Conservation (phyloP, 2,888 invertebrate genomes). For the Gastrophysa polygoni region DNA sequence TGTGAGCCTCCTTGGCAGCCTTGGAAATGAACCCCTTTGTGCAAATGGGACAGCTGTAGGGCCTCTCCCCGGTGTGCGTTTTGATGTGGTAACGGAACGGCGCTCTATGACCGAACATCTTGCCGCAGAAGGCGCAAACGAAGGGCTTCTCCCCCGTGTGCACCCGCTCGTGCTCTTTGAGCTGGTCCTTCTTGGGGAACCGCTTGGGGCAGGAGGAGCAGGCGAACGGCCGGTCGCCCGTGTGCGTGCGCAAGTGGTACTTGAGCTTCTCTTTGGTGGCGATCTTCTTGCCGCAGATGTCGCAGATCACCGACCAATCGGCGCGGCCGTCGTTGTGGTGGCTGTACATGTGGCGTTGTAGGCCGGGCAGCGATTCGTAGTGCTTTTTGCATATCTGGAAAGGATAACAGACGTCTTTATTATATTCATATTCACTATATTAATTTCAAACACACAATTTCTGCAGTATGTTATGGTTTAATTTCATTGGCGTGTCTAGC, state of each 20-base stretch:
- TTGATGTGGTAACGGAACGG: slow-evolving; percentile 46
- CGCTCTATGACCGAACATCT: slow-evolving; percentile 43
- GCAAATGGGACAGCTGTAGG: slow-evolving; percentile 44
- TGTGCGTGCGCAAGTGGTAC: slow-evolving; percentile 61
- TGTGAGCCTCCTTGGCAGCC: slow-evolving; percentile 31
- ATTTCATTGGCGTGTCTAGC: no score
- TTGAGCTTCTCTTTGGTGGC: slow-evolving; percentile 51
- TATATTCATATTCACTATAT: no score
- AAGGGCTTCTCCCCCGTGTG: slow-evolving; percentile 57
- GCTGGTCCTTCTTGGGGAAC: slow-evolving; percentile 55
- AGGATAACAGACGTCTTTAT: slow-evolving; percentile 1
- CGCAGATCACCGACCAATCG: slow-evolving; percentile 37
- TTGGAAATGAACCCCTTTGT: slow-evolving; percentile 41
- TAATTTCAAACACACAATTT: no score
- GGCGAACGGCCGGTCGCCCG: slow-evolving; percentile 59
- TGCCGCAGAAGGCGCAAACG: slow-evolving; percentile 50
- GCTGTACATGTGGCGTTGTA: slow-evolving; percentile 53
- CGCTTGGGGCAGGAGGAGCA: slow-evolving; percentile 44
- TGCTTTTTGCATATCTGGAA: slow-evolving; percentile 56
- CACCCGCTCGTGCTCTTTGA: slow-evolving; percentile 41
- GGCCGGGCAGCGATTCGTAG: slow-evolving; percentile 51
- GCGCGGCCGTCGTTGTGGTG: slow-evolving; percentile 33
- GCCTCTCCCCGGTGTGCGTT: slow-evolving; percentile 35
- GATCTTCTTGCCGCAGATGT: slow-evolving; percentile 44
- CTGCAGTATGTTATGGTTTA: no score